phyloP scores from a whole-genome alignment of 2,888 invertebrate species.

The Lamproptera curius region DNA sequence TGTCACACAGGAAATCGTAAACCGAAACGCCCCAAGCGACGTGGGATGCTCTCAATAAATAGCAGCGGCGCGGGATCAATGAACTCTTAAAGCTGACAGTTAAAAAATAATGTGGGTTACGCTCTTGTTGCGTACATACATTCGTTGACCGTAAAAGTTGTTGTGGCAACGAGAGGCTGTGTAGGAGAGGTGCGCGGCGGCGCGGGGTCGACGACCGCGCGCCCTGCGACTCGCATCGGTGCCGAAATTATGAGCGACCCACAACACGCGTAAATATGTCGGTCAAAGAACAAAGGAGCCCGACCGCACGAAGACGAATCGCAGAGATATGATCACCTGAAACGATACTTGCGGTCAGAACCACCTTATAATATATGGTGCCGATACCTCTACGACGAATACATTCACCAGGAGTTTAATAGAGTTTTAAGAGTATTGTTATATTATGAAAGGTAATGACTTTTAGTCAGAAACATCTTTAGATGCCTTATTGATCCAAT shows the following conservation, averaged over 20 bases:
- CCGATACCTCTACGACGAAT: neutral
- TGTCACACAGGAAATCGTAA: slow-evolving; percentile 59
- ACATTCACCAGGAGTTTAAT: too few relatives aligned
- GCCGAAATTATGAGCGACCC: slow-evolving; percentile 74
- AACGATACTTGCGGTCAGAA: slow-evolving; percentile 6
- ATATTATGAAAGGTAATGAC: too few relatives aligned
- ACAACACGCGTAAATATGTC: slow-evolving; percentile 63
- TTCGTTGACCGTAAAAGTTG: slow-evolving; percentile 74
- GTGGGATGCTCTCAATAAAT: slow-evolving; percentile 70
- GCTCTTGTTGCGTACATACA: slow-evolving; percentile 73
- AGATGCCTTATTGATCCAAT: too few relatives aligned
- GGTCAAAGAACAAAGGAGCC: slow-evolving; percentile 67
- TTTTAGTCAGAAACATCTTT: too few relatives aligned
- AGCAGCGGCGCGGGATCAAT: slow-evolving; percentile 63
- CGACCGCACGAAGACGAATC: slow-evolving; percentile 16
- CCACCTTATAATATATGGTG: slow-evolving; percentile 7
- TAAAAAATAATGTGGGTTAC: slow-evolving; percentile 78
- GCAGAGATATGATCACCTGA: slow-evolving; percentile 9
- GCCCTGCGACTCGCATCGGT: slow-evolving; percentile 64
- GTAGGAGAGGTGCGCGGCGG: slow-evolving; percentile 31
- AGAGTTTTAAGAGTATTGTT: too few relatives aligned
- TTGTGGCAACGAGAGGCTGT: slow-evolving; percentile 57
- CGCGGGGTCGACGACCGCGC: slow-evolving; percentile 50
- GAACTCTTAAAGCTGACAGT: slow-evolving; percentile 74
- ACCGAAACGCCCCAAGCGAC: slow-evolving; percentile 45